Evolutionary conservation across 2,113 vertebrate species (phyloP), one percentile per base, ranked within the genome.

Genomic region (Gyps fulvus): DNA sequence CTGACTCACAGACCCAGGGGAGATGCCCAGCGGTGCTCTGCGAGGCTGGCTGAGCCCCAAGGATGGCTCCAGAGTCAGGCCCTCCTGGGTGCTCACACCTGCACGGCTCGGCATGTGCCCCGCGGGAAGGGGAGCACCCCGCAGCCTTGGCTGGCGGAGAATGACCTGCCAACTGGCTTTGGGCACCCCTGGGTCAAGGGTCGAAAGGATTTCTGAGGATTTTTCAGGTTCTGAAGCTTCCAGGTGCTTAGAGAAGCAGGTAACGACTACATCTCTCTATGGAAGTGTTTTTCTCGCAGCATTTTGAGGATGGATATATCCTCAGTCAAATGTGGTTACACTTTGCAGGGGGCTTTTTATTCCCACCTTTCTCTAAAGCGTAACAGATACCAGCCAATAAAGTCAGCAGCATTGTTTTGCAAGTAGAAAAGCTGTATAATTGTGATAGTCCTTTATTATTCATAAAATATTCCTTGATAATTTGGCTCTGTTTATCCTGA

Each of bases 111-210:
- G 34, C 43, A 22, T 5, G 0, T 26, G 12, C 42, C 43, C 26
- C 1, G 2, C 0, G 0, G 73, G 61, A 78, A 16, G 4, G 2
- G 34, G 47, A 61, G 38, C 32, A 52, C 10, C 32, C 32, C 5
- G 3, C 9, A 1, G 2, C 47, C 38, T 67, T 23, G 27, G 27
- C 32, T 83, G 66, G 13, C 3, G 0, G 27, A n/a, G 47, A 16
- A 55, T 22, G 31, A n/a, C 29, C 38, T 69, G 62, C 62, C 54
- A 42, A 1, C 1, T 3, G 31, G 36, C 31, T 12, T 62, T 57
- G 36, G 61, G 17, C 66, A 80, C 4, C 32, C 16, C 22, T 29
- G 29, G 19, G 3, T 55, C 38, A 59, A 50, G 23, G 23, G 22
- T 16, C 2, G 0, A 34, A 70, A 49, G 27, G 11, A 59, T 86